Evolutionary conservation across 2,888 invertebrate species (phyloP).

Genomic region (Torymus texanus): DNA sequence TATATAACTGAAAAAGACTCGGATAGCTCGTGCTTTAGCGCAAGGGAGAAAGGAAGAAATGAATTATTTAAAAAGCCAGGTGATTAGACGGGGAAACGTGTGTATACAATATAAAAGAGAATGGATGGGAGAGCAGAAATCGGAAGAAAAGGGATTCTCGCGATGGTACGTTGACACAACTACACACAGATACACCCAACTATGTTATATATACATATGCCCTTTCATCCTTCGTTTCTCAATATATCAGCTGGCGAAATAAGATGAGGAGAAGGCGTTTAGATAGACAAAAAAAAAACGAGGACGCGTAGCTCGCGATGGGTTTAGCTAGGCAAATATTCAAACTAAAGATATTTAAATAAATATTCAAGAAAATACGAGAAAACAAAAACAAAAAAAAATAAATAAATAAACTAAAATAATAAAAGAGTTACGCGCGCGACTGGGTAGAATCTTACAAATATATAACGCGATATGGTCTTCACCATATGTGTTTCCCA

Average conservation of each 20-base stretch:
- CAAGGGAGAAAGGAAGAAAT: neutral
- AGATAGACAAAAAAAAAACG: conserved; percentile 6
- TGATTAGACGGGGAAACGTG: neutral
- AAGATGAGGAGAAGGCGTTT: neutral
- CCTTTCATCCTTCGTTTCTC: conserved; percentile 28
- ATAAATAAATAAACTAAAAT: conserved; percentile 3
- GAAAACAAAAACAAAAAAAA: conserved; percentile 31
- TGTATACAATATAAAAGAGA: conserved; percentile 6
- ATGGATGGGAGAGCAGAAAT: neutral
- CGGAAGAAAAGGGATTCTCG: conserved; percentile 22
- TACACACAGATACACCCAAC: neutral
- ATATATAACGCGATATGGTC: conserved; percentile 35
- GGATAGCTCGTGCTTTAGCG: conserved; percentile 8
- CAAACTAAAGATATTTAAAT: conserved; percentile 37
- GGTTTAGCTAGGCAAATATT: conserved; percentile 48
- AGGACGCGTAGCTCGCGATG: conserved; percentile 7
- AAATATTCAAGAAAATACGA: conserved; percentile 24
- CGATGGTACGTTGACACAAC: neutral
- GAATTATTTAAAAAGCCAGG: neutral
- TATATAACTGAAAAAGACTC: neutral
- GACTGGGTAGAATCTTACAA: conserved; percentile 42
- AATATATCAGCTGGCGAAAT: conserved; percentile 20
- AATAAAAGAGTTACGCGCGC: conserved; percentile 17
- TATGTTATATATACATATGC: neutral
- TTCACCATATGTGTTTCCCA: conserved; percentile 60